Evolutionary conservation across 2,888 invertebrate species (phyloP).

Genomic region (Crossocerus cetratus): DNA sequence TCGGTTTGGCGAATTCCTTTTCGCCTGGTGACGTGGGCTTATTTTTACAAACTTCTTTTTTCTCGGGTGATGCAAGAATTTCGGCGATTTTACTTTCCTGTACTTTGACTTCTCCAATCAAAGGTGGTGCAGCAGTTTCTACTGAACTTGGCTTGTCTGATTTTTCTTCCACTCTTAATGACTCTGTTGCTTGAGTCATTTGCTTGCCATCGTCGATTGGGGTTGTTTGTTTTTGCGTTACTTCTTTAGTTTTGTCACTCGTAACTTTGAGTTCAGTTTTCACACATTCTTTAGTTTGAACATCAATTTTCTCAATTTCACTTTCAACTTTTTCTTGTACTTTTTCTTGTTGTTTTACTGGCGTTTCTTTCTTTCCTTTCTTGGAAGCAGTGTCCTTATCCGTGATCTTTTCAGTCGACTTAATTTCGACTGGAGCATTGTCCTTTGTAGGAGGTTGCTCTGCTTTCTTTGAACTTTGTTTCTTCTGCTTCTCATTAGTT

Average conservation of each 20-base stretch:
- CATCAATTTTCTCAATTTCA: not conserved
- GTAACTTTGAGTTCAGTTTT: not conserved
- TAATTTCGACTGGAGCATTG: not conserved
- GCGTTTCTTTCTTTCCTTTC: conserved; percentile 17
- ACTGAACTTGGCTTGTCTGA: too few species aligned
- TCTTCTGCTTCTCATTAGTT: not conserved
- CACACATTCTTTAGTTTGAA: not conserved
- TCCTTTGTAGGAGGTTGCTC: not conserved
- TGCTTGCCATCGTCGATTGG: too few species aligned
- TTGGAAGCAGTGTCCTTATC: conserved; percentile 3
- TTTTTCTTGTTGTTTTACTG: not conserved
- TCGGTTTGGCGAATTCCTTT: too few species aligned
- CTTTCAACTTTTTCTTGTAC: not conserved
- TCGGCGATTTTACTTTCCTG: too few species aligned
- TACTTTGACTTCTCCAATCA: too few species aligned
- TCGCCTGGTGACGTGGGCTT: too few species aligned
- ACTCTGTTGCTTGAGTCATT: too few species aligned
- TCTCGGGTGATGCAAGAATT: too few species aligned
- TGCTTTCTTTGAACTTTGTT: conserved; percentile 3
- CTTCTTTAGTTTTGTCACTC: not conserved
- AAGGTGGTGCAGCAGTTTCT: too few species aligned
- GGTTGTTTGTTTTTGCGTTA: not conserved
- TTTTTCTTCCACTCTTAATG: too few species aligned
- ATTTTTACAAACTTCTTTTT: too few species aligned
- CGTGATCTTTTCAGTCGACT: not conserved